Conservation (phyloP, 2,113 vertebrate genomes). For the Machaerirhynchus nigripectus region DNA sequence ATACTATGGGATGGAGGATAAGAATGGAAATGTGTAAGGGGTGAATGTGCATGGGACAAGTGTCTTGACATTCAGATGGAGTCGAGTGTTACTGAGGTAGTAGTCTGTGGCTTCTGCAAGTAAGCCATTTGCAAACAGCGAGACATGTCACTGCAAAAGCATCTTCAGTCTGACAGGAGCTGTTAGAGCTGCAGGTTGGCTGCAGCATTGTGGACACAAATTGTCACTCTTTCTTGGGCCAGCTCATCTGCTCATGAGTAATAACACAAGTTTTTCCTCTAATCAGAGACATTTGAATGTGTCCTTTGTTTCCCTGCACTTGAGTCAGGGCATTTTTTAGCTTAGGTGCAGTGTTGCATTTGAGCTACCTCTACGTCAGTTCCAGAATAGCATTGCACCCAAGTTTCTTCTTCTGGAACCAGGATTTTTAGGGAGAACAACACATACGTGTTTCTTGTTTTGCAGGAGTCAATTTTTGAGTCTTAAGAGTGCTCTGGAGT, state of each 20-base stretch:
- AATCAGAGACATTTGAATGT: not conserved
- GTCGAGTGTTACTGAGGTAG: fast-evolving
- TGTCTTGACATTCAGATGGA: not conserved
- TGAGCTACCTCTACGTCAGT: not conserved
- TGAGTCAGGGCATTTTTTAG: not conserved
- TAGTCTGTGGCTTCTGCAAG: not conserved
- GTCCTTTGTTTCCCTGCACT: not conserved
- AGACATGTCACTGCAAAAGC: not conserved
- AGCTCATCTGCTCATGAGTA: not conserved
- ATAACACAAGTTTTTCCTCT: not conserved
- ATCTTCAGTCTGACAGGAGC: not conserved
- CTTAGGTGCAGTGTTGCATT: not conserved
- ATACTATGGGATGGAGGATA: not conserved
- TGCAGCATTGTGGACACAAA: not conserved
- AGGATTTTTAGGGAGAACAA: not conserved
- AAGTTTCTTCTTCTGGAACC: not conserved
- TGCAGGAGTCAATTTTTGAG: not conserved
- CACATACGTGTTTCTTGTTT: not conserved
- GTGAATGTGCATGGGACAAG: not conserved
- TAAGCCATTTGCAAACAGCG: not conserved
- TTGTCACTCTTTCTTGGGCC: not conserved
- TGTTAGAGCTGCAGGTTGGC: not conserved
- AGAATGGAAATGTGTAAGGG: not conserved
- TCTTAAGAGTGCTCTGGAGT: not conserved
- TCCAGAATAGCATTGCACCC: not conserved